Evolutionary conservation across 2,888 invertebrate species (phyloP), one percentile per base, ranked within the genome.

Genomic region (Griposia aprilina): DNA sequence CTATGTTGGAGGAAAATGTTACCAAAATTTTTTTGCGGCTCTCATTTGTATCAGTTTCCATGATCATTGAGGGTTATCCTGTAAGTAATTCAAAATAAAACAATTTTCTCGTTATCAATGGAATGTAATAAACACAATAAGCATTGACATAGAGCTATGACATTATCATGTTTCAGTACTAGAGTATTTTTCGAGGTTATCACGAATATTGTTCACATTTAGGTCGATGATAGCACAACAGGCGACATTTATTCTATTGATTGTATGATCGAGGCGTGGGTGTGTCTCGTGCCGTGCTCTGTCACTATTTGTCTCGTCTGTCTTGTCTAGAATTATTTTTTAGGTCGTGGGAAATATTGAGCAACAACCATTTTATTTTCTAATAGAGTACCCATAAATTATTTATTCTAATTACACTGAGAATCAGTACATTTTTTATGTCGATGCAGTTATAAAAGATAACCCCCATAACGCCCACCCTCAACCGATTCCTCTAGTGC

Each of bases 261-360:
- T 88, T 77, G 66, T 83, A 82, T 83, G 68, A 76, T 78, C 68
- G 83, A 81, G 86, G 83, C 83, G 78, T 77, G 88, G 90, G 90
- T 88, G 92, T 87, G 91, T 90, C 89, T 82, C 86, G 71, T 88
- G 86, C 66, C 89, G 86, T 89, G 90, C 74, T 76, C 79, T 74
- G 83, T 74, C 80, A 83, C 86, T 74, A 90, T 90, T 91, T 82
- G 84, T 83, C 89, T 83, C 76, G 78, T 59, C 83, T 78, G 80
- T 76, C 89, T 89, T 76, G 81, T 68, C 85, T 85, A 71, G 81
- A 73, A 85, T 83, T 79, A 69, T 74, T 75, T 75, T 60, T 60
- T n/a, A 60, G 66, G 41, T 72, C 57, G 65, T 71, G 30, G 60
- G 36, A 71, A 69, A 55, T 26, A 26, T 60, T 4, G 7, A 52